Percentiles rank a stretch among this genome's conserved stretches.
These are phyloP conservation scores for Psophia crepitans DNA, from an alignment of 2,113 vertebrate species.

Conservation along the genomic window DNA sequence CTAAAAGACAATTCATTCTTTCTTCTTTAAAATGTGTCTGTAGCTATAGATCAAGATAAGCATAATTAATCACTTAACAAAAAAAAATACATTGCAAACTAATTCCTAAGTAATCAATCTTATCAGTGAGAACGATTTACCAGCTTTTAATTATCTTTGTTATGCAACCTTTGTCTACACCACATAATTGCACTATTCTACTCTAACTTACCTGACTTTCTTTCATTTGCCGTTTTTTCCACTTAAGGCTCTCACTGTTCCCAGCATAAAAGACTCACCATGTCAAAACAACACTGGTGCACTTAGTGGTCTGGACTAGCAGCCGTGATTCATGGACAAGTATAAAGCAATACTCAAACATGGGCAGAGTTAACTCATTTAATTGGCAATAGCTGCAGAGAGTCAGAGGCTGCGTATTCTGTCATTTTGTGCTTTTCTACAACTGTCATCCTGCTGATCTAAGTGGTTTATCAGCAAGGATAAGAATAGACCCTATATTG, in stretches of 20 bases:
- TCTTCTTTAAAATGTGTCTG: not conserved
- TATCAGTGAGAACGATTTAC: not conserved
- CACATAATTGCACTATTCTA: not conserved
- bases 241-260: not conserved
- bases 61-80: not conserved
- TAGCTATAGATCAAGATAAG: constrained; percentile 5
- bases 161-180: not conserved
- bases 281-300: not conserved
- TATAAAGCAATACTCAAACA: not conserved
- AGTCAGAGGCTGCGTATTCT: not conserved
- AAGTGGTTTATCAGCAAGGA: not conserved
- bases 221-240: not conserved
- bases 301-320: not conserved
- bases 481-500: not conserved
- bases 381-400: not conserved
- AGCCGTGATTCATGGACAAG: not conserved
- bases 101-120: constrained; percentile 4
- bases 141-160: not conserved
- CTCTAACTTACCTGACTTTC: not conserved
- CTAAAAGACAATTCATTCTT: not conserved
- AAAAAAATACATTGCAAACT: not conserved
- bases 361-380: not conserved
- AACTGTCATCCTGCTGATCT: not conserved
- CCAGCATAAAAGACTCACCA: not conserved
- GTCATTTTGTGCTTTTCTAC: not conserved